phyloP scores from a whole-genome alignment of 1,140 invertebrate species.

The Dufourea novaeangliae region DNA sequence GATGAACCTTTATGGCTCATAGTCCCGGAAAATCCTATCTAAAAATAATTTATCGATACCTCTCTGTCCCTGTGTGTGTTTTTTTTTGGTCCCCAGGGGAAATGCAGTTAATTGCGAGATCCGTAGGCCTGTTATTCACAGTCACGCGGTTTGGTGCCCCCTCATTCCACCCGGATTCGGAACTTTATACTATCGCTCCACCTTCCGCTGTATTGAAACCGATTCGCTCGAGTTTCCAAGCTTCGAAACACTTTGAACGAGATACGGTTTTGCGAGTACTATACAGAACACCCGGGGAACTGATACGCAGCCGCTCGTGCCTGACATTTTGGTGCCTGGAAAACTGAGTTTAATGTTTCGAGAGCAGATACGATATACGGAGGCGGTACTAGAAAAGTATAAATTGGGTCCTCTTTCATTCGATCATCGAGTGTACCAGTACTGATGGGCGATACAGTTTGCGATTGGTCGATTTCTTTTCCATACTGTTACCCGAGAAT shows the following conservation, averaged over 20 bases:
- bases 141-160: too few species aligned
- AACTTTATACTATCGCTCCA: neutral
- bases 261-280: neutral
- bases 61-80: neutral
- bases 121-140: neutral
- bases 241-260: neutral
- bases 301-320: conserved; percentile 8
- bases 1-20: conserved; percentile 2
- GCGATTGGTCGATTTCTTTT: too few species aligned
- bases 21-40: neutral
- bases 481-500: too few species aligned
- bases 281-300: neutral
- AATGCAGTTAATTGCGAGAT: neutral
- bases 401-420: conserved; percentile 16
- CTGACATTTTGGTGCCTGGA: conserved; percentile 29
- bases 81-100: neutral
- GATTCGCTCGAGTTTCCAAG: conserved; percentile 6
- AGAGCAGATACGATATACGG: neutral
- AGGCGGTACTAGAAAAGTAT: neutral
- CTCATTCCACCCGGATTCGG: neutral
- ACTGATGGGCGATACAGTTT: neutral
- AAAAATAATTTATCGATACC: conserved; percentile 23
- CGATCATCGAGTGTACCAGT: neutral
- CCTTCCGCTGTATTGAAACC: neutral
- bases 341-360: neutral